Conservation (phyloP, 2,113 vertebrate species). For the Melierax canorus region DNA sequence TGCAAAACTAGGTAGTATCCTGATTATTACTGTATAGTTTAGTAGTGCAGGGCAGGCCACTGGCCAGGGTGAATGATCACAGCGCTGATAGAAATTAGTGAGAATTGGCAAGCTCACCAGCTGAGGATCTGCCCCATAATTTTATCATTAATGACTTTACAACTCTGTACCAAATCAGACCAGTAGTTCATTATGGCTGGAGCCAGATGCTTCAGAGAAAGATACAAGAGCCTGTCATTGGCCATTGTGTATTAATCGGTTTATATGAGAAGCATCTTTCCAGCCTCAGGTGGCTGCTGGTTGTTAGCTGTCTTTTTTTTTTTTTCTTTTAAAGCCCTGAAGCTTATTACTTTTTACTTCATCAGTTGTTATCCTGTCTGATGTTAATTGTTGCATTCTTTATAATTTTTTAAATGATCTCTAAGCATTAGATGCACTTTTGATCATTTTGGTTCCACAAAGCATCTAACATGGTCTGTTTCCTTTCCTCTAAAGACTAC, state of each 20-base stretch:
- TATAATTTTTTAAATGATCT: neutral
- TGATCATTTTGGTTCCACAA: neutral
- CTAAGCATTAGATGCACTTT: neutral
- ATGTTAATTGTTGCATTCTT: neutral
- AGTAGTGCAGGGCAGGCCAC: neutral
- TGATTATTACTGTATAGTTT: neutral
- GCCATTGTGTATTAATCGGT: constrained; percentile 43
- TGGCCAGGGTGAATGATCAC: neutral
- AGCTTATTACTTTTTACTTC: neutral
- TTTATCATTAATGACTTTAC: constrained; percentile 43
- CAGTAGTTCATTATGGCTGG: constrained; percentile 6
- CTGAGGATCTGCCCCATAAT: constrained; percentile 26
- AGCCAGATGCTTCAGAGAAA: constrained; percentile 52
- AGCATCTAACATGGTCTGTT: neutral
- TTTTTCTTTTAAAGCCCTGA: neutral
- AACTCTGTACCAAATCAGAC: neutral
- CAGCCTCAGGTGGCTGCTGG: constrained; percentile 42
- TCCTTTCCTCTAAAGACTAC: neutral
- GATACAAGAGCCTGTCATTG: constrained; percentile 2
- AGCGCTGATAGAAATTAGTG: neutral
- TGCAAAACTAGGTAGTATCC: neutral
- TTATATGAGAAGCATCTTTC: constrained; percentile 18
- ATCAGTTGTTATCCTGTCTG: neutral
- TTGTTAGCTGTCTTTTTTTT: neutral
- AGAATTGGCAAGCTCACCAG: neutral